Base-by-base conservation (phyloP, 2,888 invertebrate genomes). In the Lypha dubia region DNA sequence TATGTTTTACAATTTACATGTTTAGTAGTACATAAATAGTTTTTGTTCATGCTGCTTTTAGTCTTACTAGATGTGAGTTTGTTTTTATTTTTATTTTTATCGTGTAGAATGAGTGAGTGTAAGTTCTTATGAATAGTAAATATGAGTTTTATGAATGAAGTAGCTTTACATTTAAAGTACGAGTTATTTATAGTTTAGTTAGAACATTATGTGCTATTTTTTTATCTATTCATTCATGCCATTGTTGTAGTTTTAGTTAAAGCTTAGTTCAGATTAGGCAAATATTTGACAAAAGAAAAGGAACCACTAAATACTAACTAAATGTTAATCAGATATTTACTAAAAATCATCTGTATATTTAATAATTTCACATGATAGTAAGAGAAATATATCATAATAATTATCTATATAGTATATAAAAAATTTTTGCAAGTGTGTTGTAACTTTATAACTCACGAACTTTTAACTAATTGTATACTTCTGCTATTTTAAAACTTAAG, bases 71-170 rank as follows among this genome's bases (percentile, higher is more conserved):
- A 15, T 38, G 38, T 38, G 1, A 1, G n/a, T n/a, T 28, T 38
- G 1, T 28, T 56, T 24, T n/a, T 56, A 9, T 1, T 1, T 60
- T 5, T 35, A 11, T 11, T 60, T 35, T 20, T 41, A n/a, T 13
- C 8, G 17, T 41, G 15, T n/a, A n/a, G 62, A 22, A 41, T 7
- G 20, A 35, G 17, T 58, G 17, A 17, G 4, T 32, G 35, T 17
- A 20, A 49, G 6, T 38, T n/a, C 60, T 60, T 38, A 13, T 60
- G 20, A 28, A 49, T 49, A 28, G 49, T 49, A 22, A 41, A 41
- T 62, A 41, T 62, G 38, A 62, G 11, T 62, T 41, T 62, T 68
- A 68, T 53, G 46, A 65, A 65, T 65, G 63, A 65, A 65, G 35
- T 44, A 62, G 41, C 20, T 15, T 20, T 13, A 13, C 44, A 15